Evolutionary conservation across 1,140 invertebrate species (phyloP), one percentile per base, ranked within the genome.

Genomic region (Leptonema lineaticorne): DNA sequence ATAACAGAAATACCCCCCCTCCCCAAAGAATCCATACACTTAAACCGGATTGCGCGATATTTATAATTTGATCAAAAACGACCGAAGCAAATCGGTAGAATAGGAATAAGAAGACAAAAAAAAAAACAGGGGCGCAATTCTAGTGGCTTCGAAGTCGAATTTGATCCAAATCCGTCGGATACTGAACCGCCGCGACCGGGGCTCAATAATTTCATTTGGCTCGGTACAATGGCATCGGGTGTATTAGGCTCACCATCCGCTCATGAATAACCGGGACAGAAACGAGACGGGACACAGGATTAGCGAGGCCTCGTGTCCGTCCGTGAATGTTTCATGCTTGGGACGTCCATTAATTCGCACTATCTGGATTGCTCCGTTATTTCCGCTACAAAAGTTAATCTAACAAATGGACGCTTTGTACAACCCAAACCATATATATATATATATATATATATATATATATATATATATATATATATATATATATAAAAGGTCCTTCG

Each of bases 341-440:
- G 45, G 41, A 30, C 45, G 62, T 64, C 33, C 62, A 64, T 64
- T 64, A 64, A 64, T 64, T 64, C 62, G 62, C 62, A 64, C 62
- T 64, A 64, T 64, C 62, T 64, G 37, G 62, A 64, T 64, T 64
- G 62, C 41, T 64, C 62, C 33, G 62, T 64, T 64, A 64, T 64
- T 64, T 64, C 62, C 62, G 45, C 30, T 64, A 64, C 62, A 64
- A 64, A 64, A 64, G 62, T 64, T 64, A 64, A 64, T 64, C 33
- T 64, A 64, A 64, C 62, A 64, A 64, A 64, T 64, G 62, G 62
- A 27, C 62, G 41, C 58, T 62, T 41, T 18, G 58, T 11, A 62
- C n/a, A 30, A 33, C 27, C 27, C 59, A 14, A n/a, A n/a, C n/a
- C n/a, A n/a, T n/a, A n/a, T n/a, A n/a, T n/a, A n/a, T n/a, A n/a